These are phyloP conservation scores for Ashinkailepas kermadecensis DNA, from an alignment of 2,888 invertebrate species.

Conservation along the genomic window DNA sequence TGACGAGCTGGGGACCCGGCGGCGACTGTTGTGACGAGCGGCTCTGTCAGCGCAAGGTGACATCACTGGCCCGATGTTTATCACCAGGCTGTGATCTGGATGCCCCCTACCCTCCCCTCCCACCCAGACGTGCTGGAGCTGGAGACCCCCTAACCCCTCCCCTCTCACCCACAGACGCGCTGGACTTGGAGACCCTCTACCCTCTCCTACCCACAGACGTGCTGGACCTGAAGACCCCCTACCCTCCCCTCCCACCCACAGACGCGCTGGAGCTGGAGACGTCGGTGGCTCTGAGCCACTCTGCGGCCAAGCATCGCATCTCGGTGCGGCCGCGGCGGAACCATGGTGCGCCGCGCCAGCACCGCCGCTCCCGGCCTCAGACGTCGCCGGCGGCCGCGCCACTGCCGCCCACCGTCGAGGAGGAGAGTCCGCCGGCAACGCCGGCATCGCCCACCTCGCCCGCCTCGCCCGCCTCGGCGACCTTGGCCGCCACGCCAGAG, in stretches of 20 bases:
- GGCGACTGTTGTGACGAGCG: no score
- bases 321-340: slow-evolving; percentile 66
- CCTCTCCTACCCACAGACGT: background rate
- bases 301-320: slow-evolving; percentile 72
- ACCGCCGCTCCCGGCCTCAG: background rate
- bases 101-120: no score
- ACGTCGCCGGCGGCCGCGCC: background rate
- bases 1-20: no score
- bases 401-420: slow-evolving; percentile 8
- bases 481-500: no score
- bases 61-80: no score
- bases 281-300: slow-evolving; percentile 61
- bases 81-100: no score
- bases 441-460: background rate
- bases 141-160: no score
- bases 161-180: no score
- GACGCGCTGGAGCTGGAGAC: background rate
- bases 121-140: no score
- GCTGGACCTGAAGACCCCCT: background rate
- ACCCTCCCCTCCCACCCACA: background rate
- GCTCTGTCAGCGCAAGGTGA: no score
- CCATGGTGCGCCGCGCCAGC: slow-evolving; percentile 57
- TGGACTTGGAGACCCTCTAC: no score
- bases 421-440: slow-evolving; percentile 7
- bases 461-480: no score